Evolutionary conservation across 2,888 invertebrate genomes (phyloP).

Genomic region (Nematopogon swammerdamellus): DNA sequence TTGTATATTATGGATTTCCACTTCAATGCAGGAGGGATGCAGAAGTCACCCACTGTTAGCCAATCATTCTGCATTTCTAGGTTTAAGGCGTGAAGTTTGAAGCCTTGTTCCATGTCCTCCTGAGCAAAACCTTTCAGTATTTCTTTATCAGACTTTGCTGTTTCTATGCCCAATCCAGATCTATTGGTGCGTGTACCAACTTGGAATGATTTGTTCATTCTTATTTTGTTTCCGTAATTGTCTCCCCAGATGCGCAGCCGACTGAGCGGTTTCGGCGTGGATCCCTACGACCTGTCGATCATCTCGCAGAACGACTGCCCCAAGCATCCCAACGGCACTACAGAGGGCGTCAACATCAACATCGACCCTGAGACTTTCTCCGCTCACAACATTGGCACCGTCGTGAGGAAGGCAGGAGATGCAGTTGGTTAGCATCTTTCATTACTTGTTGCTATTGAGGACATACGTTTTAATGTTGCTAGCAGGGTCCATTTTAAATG

Average conservation of each 20-base stretch:
- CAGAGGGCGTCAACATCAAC: conserved; percentile 63
- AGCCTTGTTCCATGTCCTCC: too few relatives aligned
- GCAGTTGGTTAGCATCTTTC: conserved; percentile 54
- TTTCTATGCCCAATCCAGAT: too few relatives aligned
- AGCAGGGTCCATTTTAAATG: background rate
- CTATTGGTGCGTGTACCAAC: too few relatives aligned
- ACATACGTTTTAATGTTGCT: background rate
- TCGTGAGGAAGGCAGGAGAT: conserved; percentile 68
- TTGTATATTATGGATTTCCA: too few relatives aligned
- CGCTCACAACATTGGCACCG: conserved; percentile 67
- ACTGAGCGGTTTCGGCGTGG: conserved; percentile 63
- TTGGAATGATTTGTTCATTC: too few relatives aligned
- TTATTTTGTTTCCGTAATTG: too few relatives aligned
- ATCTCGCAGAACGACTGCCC: conserved; percentile 72
- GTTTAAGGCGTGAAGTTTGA: too few relatives aligned
- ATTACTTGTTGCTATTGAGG: background rate
- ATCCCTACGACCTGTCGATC: conserved; percentile 72
- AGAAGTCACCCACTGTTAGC: too few relatives aligned
- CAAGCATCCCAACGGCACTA: conserved; percentile 49
- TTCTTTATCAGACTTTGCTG: too few relatives aligned
- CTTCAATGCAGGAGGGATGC: too few relatives aligned
- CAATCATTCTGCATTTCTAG: too few relatives aligned
- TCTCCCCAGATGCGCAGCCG: conserved; percentile 65
- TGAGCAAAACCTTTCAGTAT: too few relatives aligned
- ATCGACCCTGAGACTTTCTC: conserved; percentile 76